Evolutionary conservation across 2,888 invertebrate species (phyloP).

Genomic region (Drosophila recens): DNA sequence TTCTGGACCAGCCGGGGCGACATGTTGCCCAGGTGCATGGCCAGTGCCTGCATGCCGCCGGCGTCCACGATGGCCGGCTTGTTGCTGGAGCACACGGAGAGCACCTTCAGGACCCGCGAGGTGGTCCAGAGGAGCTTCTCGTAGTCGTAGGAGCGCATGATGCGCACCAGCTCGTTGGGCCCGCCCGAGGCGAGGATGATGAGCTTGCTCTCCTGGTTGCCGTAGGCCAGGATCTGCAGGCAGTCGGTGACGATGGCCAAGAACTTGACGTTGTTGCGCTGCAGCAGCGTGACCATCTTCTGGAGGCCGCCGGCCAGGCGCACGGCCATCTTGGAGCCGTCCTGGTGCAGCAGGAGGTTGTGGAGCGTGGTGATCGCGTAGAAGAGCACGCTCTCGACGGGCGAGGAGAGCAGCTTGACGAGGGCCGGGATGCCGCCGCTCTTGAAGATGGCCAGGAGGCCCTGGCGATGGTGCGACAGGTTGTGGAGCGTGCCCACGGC

Average conservation of each 20-base stretch:
- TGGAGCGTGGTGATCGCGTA: conserved; percentile 99
- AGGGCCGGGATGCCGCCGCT: conserved; percentile 99
- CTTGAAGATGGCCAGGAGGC: conserved; percentile 98
- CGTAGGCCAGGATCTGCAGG: conserved; percentile 98
- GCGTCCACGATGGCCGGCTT: conserved; percentile 99
- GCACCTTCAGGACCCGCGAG: conserved; percentile 97
- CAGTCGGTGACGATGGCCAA: conserved; percentile 99
- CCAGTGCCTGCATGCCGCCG: conserved; percentile 98
- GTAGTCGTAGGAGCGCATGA: conserved; percentile 98
- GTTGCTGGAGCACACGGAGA: conserved; percentile 99
- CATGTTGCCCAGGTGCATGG: conserved; percentile 97
- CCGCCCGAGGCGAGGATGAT: conserved; percentile 98
- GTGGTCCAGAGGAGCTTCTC: conserved; percentile 99
- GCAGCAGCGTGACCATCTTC: conserved; percentile 98
- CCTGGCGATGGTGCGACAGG: conserved; percentile 98
- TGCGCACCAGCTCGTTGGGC: conserved; percentile 97
- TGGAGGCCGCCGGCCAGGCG: conserved; percentile 98
- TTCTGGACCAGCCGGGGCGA: conserved; percentile 98
- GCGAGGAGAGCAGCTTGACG: conserved; percentile 97
- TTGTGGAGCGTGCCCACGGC: conserved; percentile 99
- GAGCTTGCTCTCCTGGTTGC: conserved; percentile 98
- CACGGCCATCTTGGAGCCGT: conserved; percentile 99
- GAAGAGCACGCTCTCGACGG: conserved; percentile 98
- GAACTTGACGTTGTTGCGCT: conserved; percentile 98
- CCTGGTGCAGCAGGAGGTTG: conserved; percentile 98